Conservation (phyloP, 2,113 vertebrate genomes). For the Mobula birostris region DNA sequence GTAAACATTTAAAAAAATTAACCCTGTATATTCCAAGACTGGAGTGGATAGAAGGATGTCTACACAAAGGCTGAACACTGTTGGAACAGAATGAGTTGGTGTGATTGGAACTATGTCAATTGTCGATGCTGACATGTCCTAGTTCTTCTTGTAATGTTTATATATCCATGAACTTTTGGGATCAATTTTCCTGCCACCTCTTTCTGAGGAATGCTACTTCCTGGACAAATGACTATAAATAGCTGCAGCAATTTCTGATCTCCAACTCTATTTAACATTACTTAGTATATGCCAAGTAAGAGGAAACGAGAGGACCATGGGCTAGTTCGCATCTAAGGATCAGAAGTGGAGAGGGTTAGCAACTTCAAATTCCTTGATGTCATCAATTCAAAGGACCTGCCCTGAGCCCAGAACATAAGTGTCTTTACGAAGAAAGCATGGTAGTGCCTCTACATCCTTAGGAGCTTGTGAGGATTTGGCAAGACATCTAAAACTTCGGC, state of each 20-base stretch:
- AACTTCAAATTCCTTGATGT: no score
- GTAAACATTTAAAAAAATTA: neutral
- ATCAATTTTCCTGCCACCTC: neutral
- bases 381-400: no score
- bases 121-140: neutral
- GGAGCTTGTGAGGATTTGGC: no score
- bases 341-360: no score
- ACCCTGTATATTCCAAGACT: neutral
- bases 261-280: neutral
- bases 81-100: neutral
- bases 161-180: neutral
- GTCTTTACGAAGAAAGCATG: no score
- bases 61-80: neutral
- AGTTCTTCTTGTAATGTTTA: neutral
- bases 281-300: neutral
- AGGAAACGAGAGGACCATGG: no score
- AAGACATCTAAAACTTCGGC: no score
- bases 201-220: neutral
- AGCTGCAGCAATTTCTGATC: neutral
- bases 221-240: neutral
- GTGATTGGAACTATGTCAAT: neutral
- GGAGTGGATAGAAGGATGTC: neutral
- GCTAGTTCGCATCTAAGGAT: no score
- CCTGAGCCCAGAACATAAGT: no score
- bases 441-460: no score